Evolutionary conservation across 2,113 vertebrate genomes (phyloP).

Genomic region (Stegostoma tigrinum): DNA sequence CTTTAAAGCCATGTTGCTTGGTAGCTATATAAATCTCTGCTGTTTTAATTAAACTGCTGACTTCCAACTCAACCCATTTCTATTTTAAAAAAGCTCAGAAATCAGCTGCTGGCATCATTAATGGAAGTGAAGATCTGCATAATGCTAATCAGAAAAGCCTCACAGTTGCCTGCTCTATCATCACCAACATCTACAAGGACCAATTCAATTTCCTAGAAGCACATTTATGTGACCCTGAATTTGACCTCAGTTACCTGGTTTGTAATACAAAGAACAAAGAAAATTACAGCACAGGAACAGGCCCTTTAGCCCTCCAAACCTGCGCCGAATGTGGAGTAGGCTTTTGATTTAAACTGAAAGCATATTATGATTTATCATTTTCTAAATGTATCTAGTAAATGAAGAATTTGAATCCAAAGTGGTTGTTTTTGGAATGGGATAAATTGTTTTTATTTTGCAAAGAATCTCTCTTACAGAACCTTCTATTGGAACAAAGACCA

Average conservation of each 20-base stretch:
- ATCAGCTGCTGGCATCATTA: background rate
- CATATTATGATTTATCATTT: background rate
- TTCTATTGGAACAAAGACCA: background rate
- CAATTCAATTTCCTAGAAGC: background rate
- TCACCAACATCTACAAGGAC: background rate
- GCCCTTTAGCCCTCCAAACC: too few species aligned
- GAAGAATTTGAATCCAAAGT: background rate
- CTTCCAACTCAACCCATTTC: background rate
- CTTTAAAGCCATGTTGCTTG: background rate
- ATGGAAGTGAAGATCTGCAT: background rate
- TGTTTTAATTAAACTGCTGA: background rate
- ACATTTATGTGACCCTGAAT: background rate
- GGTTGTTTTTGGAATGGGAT: background rate
- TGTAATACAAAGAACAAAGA: too few species aligned
- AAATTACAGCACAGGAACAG: too few species aligned
- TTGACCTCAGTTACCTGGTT: background rate
- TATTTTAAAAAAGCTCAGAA: background rate
- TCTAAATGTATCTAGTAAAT: background rate
- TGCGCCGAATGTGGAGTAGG: too few species aligned
- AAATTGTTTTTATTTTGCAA: background rate
- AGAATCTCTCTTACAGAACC: background rate
- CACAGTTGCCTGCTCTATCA: background rate
- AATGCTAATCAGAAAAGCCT: background rate
- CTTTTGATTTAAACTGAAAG: background rate
- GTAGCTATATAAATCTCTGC: conserved; percentile 11